phyloP scores from a whole-genome alignment of 2,888 invertebrate genomes.

The Meiosimyza decipiens region DNA sequence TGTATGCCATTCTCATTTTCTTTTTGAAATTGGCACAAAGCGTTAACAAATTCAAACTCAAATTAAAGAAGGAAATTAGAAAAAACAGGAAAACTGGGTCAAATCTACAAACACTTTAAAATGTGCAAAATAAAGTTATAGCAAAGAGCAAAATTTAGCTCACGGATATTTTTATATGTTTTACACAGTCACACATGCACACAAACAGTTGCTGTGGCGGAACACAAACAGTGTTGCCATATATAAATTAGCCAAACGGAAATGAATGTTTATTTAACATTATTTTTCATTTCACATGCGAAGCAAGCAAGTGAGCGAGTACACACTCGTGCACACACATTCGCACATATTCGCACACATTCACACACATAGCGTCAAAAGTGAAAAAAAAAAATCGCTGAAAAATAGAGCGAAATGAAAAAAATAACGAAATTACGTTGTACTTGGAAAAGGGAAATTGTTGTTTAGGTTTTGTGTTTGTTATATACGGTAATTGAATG shows the following conservation, averaged over 20 bases:
- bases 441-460: background rate
- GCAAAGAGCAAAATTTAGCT: background rate
- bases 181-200: conserved; percentile 50
- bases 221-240: conserved; percentile 46
- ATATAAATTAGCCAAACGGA: conserved; percentile 59
- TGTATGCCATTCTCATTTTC: too few relatives aligned
- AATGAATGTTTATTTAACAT: conserved; percentile 50
- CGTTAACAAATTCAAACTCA: too few relatives aligned
- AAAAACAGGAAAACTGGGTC: background rate
- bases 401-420: too few relatives aligned
- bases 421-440: too few relatives aligned
- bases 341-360: conserved; percentile 14
- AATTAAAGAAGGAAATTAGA: too few relatives aligned
- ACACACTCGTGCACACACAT: conserved; percentile 6
- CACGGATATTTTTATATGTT: background rate
- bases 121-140: background rate
- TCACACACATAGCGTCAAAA: conserved; percentile 21
- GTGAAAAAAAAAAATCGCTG: background rate
- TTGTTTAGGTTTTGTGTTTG: conserved; percentile 12
- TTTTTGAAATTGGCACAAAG: too few relatives aligned
- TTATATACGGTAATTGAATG: conserved; percentile 44
- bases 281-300: conserved; percentile 15
- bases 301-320: conserved; percentile 24
- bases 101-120: conserved; percentile 7
- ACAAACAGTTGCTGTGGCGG: conserved; percentile 33